Base-by-base conservation (phyloP, 1,140 invertebrate genomes). In the Caenorhabditis tropicalis region DNA sequence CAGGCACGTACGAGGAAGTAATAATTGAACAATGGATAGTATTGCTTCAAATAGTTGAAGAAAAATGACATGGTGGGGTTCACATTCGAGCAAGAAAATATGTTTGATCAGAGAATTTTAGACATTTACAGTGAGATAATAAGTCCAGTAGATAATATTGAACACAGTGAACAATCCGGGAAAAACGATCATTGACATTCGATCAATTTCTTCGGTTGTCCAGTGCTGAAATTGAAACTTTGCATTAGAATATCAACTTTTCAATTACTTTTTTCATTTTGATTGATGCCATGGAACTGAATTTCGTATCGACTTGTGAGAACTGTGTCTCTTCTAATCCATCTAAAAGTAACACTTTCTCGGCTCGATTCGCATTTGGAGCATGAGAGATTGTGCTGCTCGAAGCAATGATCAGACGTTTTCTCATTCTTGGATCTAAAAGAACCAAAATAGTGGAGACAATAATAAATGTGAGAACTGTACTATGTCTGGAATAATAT, bases 81-180 rank as follows among this genome's bases (percentile, higher is more conserved):
- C 31, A 39, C 19, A 65, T 65, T 46, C 36, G 65, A 24, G 36
- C 6, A 39, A 65, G 24, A n/a, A 74, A 74, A 43, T 9, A 43
- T 74, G 43, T 74, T 33, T 74, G 1, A 27, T 24, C 43, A n/a
- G 43, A 24, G 15, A 9, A 43, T 15, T 21, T 74, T 29, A 74
- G 12, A n/a, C 43, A 29, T 74, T 74, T 0, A 74, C 65, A 74
- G 65, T 84, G 3, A 89, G 79, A 43, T 89, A 89, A 70, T 89
- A 89, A 15, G 81, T 56, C 88, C 88, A 89, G 43, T 89, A 89
- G 36, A 89, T 53, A 21, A 89, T 84, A 56, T 89, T 89, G 82
- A 89, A 89, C 12, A 89, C 29, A 27, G 83, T 87, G 60, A 89
- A 89, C 12, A 86, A 29, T 51, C 88, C 84, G 31, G 88, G 88